Evolutionary conservation across 92 coral and sea anemone species (phyloP).

Genomic region (Palythoa heliodiscus): DNA sequence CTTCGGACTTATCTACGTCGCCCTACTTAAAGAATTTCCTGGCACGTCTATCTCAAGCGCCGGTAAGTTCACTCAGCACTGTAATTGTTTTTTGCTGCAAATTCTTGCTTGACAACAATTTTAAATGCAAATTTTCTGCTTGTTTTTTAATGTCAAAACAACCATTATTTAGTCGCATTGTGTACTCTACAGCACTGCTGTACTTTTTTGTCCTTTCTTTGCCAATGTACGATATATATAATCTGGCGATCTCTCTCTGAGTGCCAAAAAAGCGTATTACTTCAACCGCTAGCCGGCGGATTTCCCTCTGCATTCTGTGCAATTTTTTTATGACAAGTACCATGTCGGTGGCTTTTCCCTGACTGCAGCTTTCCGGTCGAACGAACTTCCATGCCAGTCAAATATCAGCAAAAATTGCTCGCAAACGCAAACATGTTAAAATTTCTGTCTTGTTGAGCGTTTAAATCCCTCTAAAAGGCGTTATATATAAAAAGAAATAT

Average conservation of each 20-base stretch:
- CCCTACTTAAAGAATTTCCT: constrained; percentile 72
- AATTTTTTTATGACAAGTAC: background rate
- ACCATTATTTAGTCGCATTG: background rate
- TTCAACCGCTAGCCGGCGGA: background rate
- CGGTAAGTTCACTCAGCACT: background rate
- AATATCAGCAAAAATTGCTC: background rate
- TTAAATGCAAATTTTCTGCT: constrained; percentile 4
- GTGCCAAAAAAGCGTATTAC: background rate
- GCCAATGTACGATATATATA: no score
- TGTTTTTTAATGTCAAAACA: constrained; percentile 20
- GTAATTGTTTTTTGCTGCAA: background rate
- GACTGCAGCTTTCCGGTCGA: constrained; percentile 39
- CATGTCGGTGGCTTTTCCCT: constrained; percentile 28
- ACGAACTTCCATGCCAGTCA: background rate
- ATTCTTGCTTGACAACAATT: background rate
- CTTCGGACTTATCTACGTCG: constrained; percentile 90
- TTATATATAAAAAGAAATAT: background rate
- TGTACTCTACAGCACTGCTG: constrained; percentile 20
- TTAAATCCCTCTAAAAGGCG: background rate
- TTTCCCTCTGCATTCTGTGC: background rate
- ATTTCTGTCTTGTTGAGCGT: background rate
- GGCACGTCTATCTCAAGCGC: constrained; percentile 25
- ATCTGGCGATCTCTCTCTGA: background rate
- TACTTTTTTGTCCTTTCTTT: background rate
- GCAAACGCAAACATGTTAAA: background rate